Base-by-base conservation (phyloP, 1,140 invertebrate species). In the Eumaeus atala region DNA sequence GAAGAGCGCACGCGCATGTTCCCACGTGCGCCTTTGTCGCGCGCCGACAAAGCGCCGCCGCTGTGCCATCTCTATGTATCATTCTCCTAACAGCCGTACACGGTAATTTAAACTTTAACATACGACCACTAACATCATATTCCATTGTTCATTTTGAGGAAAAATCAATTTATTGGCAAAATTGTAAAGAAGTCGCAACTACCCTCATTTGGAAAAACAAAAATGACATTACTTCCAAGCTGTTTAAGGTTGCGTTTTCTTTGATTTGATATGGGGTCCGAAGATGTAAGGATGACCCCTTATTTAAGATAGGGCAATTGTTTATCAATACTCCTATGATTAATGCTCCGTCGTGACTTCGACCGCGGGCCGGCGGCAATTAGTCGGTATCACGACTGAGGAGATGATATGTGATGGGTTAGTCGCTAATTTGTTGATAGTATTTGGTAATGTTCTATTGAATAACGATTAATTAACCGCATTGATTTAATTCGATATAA, bases 271-370 rank as follows among this genome's bases (percentile, higher is more conserved):
- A 62, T 57, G 35, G 48, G 54, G 40, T 61, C 56, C 48, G 61
- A 69, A 59, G 58, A 64, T 59, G 66, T 66, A 66, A 62, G 50
- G 64, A 63, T 81, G 77, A 82, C 80, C 80, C 70, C 74, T 83
- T 70, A 80, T 86, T 81, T 82, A 80, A 84, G 79, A 64, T 75
- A 77, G 76, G 72, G 73, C 83, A 82, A 84, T 86, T 80, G 80
- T 84, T 84, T 83, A 83, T 86, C 74, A 81, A 84, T 86, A 75
- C 60, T 66, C 58, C 63, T 78, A 75, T 80, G 74, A 70, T 48
- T 62, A 59, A 58, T 64, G 62, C 62, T 51, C 18, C 58, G 64
- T 84, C 77, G 77, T 81, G 77, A 79, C 58, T 71, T 66, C 58
- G 60, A 59, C 64, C 65, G 51, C 62, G 58, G 62, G 34, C 56